Base-by-base conservation (phyloP, 2,888 invertebrate species). In the Augochlorella aurata region DNA sequence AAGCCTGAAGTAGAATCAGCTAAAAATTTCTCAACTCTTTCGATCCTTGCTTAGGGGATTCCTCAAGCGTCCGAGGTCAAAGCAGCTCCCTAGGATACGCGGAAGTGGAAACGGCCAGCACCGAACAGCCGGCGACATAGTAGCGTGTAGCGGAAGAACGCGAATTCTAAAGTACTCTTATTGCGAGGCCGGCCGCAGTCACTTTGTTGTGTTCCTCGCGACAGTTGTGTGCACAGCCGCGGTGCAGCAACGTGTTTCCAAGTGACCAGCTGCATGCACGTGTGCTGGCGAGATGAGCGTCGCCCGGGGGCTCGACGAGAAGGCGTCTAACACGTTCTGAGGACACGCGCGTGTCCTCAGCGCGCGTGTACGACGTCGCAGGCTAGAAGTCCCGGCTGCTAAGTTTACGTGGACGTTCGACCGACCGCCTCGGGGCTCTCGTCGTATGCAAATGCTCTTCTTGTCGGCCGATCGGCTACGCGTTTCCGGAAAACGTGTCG, bases 331-430 rank as follows among this genome's bases (percentile, higher is more conserved):
- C 83, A 74, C 81, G 87, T 71, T 77, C 81, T 67, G 82, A 84
- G 87, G 85, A 83, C 78, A 83, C 79, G 83, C 87, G 87, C 86
- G 82, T 77, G 82, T 78, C 77, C 73, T 71, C 74, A 74, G 68
- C 72, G 74, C 77, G 74, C 78, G 88, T 88, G 87, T 78, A 77
- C 87, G 68, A 79, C 83, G 85, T 87, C 77, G 68, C 80, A 21
- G 72, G 65, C 58, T 58, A 58, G 58, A 58, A 58, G 58, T 24
- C 58, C 16, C 24, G 14, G 58, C 58, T 58, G 58, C 24, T 58
- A 38, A 63, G 69, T 75, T 83, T 65, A 80, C 84, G 72, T 77
- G 86, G 72, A 85, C 87, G 81, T 70, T 61, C 69, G 61, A 68
- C 49, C 49, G 49, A 78, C 54, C 73, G 83, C 86, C 86, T 21